Conservation (phyloP, 2,888 invertebrate genomes). For the Ferrisia virgata region DNA sequence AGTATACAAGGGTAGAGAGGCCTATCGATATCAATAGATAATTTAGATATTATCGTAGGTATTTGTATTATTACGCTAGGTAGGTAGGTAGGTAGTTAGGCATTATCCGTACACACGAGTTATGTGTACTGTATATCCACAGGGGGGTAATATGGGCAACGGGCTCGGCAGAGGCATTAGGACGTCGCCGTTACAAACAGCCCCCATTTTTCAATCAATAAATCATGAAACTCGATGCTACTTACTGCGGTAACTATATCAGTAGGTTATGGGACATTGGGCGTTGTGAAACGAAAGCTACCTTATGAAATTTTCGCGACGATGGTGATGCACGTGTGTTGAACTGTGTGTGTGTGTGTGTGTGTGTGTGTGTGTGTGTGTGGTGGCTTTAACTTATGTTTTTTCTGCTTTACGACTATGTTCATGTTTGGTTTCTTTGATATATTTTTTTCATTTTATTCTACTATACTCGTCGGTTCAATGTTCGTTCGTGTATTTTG, state of each 20-base stretch:
- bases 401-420: background rate
- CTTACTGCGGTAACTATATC: conserved; percentile 29
- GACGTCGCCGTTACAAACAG: conserved; percentile 1
- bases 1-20: too few species aligned
- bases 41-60: background rate
- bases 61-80: too few species aligned
- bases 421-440: background rate
- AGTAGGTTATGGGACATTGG: conserved; percentile 37
- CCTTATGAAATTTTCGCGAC: background rate
- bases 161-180: background rate
- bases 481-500: too few species aligned
- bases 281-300: background rate
- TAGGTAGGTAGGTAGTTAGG: too few species aligned
- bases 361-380: background rate
- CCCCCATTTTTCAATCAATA: conserved; percentile 44
- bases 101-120: too few species aligned
- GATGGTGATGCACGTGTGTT: background rate
- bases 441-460: background rate
- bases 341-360: background rate
- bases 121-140: background rate
- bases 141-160: background rate
- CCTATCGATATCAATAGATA: background rate
- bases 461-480: too few species aligned
- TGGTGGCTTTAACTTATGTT: background rate
- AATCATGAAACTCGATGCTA: conserved; percentile 35